Evolutionary conservation across 23 tunicate genomes (phyloP).

Genomic region (Trididemnum nubilum): DNA sequence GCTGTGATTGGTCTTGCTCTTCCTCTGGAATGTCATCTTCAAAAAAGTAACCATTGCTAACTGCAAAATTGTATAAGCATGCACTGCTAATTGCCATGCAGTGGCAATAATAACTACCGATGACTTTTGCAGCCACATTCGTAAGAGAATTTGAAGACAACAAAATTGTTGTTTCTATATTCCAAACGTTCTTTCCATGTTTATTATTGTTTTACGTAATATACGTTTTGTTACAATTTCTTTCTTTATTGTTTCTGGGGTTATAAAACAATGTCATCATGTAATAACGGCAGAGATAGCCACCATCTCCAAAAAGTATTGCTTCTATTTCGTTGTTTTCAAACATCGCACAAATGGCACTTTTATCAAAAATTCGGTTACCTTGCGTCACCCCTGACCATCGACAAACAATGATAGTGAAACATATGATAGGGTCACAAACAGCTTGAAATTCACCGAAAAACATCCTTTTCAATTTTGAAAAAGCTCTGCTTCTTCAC

Average conservation of each 20-base stretch:
- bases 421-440: conserved; percentile 32
- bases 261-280: conserved; percentile 51
- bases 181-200: conserved; percentile 36
- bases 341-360: conserved; percentile 27
- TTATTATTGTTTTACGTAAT: conserved; percentile 42
- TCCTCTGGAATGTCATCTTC: no score
- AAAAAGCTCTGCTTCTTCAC: conserved; percentile 17
- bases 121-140: conserved; percentile 30
- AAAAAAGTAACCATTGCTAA: conserved; percentile 11
- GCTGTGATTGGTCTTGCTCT: no score
- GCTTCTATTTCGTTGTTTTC: conserved; percentile 30
- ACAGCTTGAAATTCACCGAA: conserved; percentile 64
- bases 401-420: conserved; percentile 50
- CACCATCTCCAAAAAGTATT: conserved; percentile 49
- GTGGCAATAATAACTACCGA: conserved; percentile 44
- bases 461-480: conserved; percentile 44
- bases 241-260: conserved; percentile 26
- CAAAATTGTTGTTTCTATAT: conserved; percentile 48
- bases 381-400: conserved; percentile 67
- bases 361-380: conserved; percentile 45
- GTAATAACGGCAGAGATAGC: conserved; percentile 47
- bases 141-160: conserved; percentile 32
- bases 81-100: conserved; percentile 41
- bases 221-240: conserved; percentile 38
- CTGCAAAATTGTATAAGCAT: conserved; percentile 45